Percentiles rank a stretch among this genome's conserved stretches.
Evolutionary conservation across 2,888 invertebrate genomes (phyloP).

Genomic region (Ophion ellenae): DNA sequence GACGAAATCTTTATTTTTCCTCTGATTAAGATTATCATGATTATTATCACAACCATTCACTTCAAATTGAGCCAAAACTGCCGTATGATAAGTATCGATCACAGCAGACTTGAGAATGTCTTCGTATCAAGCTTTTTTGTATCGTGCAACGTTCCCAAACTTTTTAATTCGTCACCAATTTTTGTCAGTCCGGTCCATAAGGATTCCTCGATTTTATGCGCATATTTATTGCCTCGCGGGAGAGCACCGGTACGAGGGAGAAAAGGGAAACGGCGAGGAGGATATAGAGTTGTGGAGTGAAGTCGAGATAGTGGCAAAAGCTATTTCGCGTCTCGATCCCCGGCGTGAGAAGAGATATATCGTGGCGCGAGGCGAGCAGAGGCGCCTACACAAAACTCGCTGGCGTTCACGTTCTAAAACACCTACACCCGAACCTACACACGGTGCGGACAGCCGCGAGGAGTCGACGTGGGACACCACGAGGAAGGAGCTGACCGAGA

Average conservation of each 20-base stretch:
- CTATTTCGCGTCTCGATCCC: conserved; percentile 51
- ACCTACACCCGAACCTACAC: conserved; percentile 73
- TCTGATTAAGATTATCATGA: no score
- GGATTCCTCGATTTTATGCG: neutral
- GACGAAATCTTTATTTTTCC: no score
- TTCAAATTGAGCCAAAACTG: no score
- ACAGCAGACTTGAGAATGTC: no score
- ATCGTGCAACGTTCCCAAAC: no score
- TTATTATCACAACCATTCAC: no score
- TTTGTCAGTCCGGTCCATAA: neutral
- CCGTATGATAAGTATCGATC: no score
- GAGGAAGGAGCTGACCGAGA: neutral
- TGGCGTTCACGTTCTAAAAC: conserved; percentile 69
- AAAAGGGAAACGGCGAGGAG: conserved; percentile 10
- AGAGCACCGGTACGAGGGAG: neutral
- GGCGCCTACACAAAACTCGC: conserved; percentile 64
- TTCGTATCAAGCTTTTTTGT: no score
- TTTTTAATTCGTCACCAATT: no score
- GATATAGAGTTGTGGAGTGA: conserved; percentile 48
- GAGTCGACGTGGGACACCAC: conserved; percentile 45
- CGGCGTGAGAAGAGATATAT: conserved; percentile 60
- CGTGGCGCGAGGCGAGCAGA: conserved; percentile 13
- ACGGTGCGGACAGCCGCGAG: conserved; percentile 29
- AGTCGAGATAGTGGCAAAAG: conserved; percentile 60
- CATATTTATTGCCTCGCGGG: neutral